A percentile compares a stretch with the other conserved stretches of the same genome.
These are phyloP conservation scores for Coleophora flavipennella DNA, from an alignment of 2,888 invertebrate species.

Conservation along the genomic window DNA sequence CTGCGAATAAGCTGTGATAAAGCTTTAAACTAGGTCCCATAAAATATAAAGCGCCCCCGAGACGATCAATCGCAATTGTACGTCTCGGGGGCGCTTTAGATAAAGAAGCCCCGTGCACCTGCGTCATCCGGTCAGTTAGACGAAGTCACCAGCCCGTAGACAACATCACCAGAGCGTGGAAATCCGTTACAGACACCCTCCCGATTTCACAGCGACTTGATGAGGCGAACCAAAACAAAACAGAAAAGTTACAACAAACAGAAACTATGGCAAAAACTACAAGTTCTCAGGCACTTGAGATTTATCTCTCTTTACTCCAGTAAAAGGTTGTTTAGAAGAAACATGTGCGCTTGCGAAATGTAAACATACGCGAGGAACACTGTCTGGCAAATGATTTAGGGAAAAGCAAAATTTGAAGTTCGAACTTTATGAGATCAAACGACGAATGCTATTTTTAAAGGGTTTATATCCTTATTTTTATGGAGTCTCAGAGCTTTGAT, in stretches of 20 bases:
- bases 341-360: slow-evolving; percentile 27
- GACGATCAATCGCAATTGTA: too few relatives aligned
- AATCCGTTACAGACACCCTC: slow-evolving; percentile 49
- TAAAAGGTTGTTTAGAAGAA: slow-evolving; percentile 21
- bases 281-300: slow-evolving; percentile 16
- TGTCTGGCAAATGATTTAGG: slow-evolving; percentile 17
- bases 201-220: background rate
- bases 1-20: too few relatives aligned
- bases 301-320: slow-evolving; percentile 5
- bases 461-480: too few relatives aligned
- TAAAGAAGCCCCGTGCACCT: slow-evolving; percentile 26
- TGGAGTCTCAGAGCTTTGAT: background rate
- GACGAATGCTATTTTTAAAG: too few relatives aligned
- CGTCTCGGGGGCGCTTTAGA: too few relatives aligned
- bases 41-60: background rate
- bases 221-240: background rate
- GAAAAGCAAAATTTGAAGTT: too few relatives aligned
- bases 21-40: too few relatives aligned
- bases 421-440: too few relatives aligned
- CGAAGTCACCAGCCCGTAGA: slow-evolving; percentile 38
- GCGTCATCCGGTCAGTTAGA: slow-evolving; percentile 34
- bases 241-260: background rate
- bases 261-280: slow-evolving; percentile 4
- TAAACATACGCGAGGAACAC: slow-evolving; percentile 39
- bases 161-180: slow-evolving; percentile 49